A percentile compares a stretch with the other conserved stretches of the same genome.
Evolutionary conservation across 2,888 invertebrate genomes (phyloP).

Genomic region (Eupithecia tripunctaria): DNA sequence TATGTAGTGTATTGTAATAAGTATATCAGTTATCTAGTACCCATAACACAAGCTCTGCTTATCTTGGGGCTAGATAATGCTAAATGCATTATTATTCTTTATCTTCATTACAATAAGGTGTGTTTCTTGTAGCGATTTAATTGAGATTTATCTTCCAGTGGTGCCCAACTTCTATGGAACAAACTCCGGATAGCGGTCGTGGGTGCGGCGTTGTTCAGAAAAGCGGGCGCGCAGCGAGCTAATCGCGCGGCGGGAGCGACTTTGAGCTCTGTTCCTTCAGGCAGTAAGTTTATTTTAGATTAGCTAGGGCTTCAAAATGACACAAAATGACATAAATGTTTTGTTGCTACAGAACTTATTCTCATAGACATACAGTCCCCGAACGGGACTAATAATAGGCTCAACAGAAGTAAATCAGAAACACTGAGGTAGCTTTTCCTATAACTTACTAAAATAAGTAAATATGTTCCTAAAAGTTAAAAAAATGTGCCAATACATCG

Average conservation of each 20-base stretch:
- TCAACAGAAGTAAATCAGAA: background rate
- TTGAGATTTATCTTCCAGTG: slow-evolving; percentile 69
- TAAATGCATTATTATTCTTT: no score
- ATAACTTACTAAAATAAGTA: no score
- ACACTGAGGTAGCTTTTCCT: background rate
- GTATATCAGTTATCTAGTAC: no score
- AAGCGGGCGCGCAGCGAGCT: slow-evolving; percentile 86
- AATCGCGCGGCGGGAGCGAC: slow-evolving; percentile 60
- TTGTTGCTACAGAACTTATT: no score
- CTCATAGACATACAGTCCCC: background rate
- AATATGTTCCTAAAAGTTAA: no score
- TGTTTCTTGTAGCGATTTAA: background rate
- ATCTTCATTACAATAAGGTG: background rate
- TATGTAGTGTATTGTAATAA: no score
- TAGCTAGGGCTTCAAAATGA: no score
- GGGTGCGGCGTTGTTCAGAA: slow-evolving; percentile 94
- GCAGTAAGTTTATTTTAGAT: slow-evolving; percentile 55
- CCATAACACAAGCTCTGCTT: no score
- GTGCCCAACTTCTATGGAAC: slow-evolving; percentile 95
- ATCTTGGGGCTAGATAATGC: no score
- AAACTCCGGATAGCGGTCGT: slow-evolving; percentile 96
- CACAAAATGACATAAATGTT: no score
- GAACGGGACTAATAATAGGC: background rate
- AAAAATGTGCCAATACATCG: no score
- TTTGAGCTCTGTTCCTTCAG: slow-evolving; percentile 50